Evolutionary conservation across 2,797 vertebrate genomes (phyloP).

Genomic region (Borostomias antarcticus): DNA sequence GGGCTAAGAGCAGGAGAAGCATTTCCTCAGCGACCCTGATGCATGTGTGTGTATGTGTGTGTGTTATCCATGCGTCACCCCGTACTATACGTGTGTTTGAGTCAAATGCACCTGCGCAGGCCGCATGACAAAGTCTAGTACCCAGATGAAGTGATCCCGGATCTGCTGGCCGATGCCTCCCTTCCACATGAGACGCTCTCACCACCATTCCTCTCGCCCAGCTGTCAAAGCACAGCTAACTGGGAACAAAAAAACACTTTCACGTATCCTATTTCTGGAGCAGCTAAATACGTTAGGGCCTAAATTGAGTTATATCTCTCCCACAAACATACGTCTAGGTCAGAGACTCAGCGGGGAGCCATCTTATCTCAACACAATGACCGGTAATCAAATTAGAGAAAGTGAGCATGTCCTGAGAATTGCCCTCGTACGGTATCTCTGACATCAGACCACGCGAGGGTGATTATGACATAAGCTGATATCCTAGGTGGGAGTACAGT

Average conservation of each 20-base stretch:
- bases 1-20: too few relatives aligned
- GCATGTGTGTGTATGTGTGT: too few relatives aligned
- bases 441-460: not conserved
- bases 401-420: constrained; percentile 69
- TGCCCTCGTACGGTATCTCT: constrained; percentile 47
- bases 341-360: constrained; percentile 59
- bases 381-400: constrained; percentile 68
- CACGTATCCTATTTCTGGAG: constrained; percentile 67
- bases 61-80: too few relatives aligned
- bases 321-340: constrained; percentile 62
- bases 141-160: too few relatives aligned
- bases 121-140: too few relatives aligned
- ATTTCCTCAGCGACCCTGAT: too few relatives aligned
- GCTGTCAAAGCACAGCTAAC: constrained; percentile 51
- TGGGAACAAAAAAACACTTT: constrained; percentile 56
- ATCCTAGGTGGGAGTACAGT: constrained; percentile 35
- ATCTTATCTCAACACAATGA: constrained; percentile 65
- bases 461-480: constrained; percentile 43
- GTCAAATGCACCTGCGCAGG: too few relatives aligned
- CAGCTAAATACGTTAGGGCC: constrained; percentile 71
- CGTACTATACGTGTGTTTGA: too few relatives aligned
- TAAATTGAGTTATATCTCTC: constrained; percentile 70
- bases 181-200: constrained; percentile 7
- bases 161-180: not conserved
- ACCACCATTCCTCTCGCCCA: constrained; percentile 13